Evolutionary conservation across 1,140 invertebrate genomes (phyloP).

Genomic region (Sinella curviseta): DNA sequence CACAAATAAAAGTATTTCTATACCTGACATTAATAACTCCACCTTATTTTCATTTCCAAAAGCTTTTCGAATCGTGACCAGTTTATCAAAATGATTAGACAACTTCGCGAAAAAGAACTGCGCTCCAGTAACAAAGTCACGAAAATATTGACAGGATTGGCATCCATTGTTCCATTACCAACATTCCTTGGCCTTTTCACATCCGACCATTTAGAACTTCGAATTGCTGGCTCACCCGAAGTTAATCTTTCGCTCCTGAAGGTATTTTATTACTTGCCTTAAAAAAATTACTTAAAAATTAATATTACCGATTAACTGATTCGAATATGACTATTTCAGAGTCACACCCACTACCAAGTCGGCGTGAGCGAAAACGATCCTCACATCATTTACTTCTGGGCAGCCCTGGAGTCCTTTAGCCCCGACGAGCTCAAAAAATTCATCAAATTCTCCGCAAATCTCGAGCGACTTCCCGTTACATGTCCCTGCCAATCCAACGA

Average conservation of each 20-base stretch:
- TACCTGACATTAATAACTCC: not conserved
- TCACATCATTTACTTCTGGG: constrained; percentile 57
- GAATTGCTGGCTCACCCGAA: constrained; percentile 55
- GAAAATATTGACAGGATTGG: constrained; percentile 53
- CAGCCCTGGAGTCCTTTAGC: constrained; percentile 53
- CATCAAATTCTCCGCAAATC: constrained; percentile 55
- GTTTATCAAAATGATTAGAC: constrained; percentile 53
- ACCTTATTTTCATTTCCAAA: not conserved
- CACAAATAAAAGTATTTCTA: too few relatives aligned
- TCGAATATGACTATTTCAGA: too few relatives aligned
- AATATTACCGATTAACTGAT: too few relatives aligned
- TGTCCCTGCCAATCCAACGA: constrained; percentile 30
- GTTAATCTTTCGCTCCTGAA: constrained; percentile 56
- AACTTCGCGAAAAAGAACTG: constrained; percentile 53
- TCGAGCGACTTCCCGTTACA: constrained; percentile 26
- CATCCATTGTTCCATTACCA: constrained; percentile 54
- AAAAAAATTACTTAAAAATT: not conserved
- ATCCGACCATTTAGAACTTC: constrained; percentile 53
- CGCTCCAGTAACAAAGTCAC: constrained; percentile 49
- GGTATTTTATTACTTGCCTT: constrained; percentile 48
- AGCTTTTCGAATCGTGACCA: constrained; percentile 52
- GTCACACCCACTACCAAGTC: constrained; percentile 57
- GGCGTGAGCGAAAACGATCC: constrained; percentile 56
- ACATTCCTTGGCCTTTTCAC: constrained; percentile 52
- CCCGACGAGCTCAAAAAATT: constrained; percentile 55